Conservation (phyloP, 2,888 invertebrate genomes). For the Odontomyia ornata region DNA sequence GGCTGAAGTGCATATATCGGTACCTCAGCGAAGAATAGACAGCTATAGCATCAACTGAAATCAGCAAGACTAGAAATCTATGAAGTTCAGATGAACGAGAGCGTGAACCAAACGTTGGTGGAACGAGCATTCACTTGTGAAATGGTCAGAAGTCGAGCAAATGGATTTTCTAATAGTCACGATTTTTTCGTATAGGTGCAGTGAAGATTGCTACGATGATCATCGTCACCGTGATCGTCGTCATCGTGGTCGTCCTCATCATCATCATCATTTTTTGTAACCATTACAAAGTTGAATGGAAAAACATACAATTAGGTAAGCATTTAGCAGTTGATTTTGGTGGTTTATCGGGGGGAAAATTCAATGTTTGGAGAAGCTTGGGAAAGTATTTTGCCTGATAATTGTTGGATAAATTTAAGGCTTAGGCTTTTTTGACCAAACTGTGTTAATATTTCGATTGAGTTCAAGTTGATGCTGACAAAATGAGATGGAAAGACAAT, state of each 20-base stretch:
- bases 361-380: too few relatives aligned
- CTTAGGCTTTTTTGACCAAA: too few relatives aligned
- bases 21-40: background rate
- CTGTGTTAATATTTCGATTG: too few relatives aligned
- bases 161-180: conserved; percentile 50
- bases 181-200: conserved; percentile 39
- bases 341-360: too few relatives aligned
- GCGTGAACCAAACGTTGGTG: conserved; percentile 38
- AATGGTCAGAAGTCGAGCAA: conserved; percentile 51
- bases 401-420: too few relatives aligned
- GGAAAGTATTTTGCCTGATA: too few relatives aligned
- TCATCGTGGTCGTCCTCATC: conserved; percentile 42
- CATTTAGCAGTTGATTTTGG: too few relatives aligned
- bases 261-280: conserved; percentile 41
- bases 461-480: too few relatives aligned
- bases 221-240: conserved; percentile 43
- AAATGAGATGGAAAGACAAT: too few relatives aligned
- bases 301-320: too few relatives aligned
- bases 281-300: conserved; percentile 15
- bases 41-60: background rate
- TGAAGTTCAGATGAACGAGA: conserved; percentile 14
- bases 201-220: conserved; percentile 47
- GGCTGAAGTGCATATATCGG: conserved; percentile 1
- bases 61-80: background rate
- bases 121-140: conserved; percentile 46